These are phyloP conservation scores for Netelia melanura DNA, from an alignment of 2,888 invertebrate genomes.

Conservation along the genomic window DNA sequence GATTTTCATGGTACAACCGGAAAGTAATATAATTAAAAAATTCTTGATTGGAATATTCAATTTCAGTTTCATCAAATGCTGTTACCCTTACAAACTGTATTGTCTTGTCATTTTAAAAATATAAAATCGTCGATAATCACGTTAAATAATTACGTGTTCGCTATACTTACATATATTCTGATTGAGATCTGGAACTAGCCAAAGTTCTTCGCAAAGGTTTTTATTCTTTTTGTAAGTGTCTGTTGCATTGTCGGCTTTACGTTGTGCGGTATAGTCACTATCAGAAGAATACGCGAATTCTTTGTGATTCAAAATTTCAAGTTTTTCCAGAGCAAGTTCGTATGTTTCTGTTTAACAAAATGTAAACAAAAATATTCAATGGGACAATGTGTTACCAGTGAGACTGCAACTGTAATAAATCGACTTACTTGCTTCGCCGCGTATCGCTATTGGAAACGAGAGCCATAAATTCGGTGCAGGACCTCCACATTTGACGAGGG, in stretches of 20 bases:
- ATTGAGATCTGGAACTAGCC: constrained; percentile 11
- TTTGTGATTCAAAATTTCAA: background rate
- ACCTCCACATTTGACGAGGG: constrained; percentile 25
- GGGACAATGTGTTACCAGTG: background rate
- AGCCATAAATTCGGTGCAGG: constrained; percentile 51
- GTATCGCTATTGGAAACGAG: constrained; percentile 22
- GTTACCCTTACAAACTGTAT: too few relatives aligned
- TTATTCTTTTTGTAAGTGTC: background rate
- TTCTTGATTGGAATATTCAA: too few relatives aligned
- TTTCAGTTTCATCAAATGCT: too few relatives aligned
- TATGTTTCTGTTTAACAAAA: constrained; percentile 11
- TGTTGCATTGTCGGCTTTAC: background rate
- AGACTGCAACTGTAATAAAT: background rate
- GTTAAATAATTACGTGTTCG: too few relatives aligned
- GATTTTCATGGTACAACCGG: too few relatives aligned
- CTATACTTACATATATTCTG: constrained; percentile 5
- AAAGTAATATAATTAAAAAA: too few relatives aligned
- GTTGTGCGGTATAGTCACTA: constrained; percentile 1
- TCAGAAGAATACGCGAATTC: constrained; percentile 21
- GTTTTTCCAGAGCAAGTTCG: constrained; percentile 9
- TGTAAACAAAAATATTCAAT: background rate
- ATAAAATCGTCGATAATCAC: too few relatives aligned
- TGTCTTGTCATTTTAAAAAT: too few relatives aligned
- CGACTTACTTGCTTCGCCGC: constrained; percentile 54
- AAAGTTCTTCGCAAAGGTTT: background rate